Conservation (phyloP, 2,888 invertebrate species). For the Petrophora chlorosata region DNA sequence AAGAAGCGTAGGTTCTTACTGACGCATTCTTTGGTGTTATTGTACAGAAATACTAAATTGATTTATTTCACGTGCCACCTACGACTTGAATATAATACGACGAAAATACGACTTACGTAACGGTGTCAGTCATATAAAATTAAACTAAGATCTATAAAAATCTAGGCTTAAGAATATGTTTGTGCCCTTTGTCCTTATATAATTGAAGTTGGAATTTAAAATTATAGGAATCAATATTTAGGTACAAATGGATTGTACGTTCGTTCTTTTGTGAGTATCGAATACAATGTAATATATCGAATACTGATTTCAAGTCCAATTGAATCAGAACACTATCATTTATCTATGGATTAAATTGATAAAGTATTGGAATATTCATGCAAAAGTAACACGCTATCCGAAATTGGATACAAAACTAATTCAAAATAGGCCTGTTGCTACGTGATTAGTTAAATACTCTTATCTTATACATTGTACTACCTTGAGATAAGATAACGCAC, state of each 20-base stretch:
- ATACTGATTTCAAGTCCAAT: no score
- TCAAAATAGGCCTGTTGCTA: slow-evolving; percentile 6
- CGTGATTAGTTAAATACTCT: slow-evolving; percentile 1
- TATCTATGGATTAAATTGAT: background rate
- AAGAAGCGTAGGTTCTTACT: no score
- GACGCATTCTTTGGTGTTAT: background rate
- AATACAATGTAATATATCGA: no score
- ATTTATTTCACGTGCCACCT: no score
- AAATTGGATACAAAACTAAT: background rate
- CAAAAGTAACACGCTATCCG: background rate
- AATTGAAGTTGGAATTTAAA: no score
- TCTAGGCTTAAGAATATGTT: no score
- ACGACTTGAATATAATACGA: no score
- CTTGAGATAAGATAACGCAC: slow-evolving; percentile 7
- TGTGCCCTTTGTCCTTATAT: no score
- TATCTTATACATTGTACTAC: slow-evolving; percentile 7
- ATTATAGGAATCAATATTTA: background rate
- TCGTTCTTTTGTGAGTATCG: background rate
- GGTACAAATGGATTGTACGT: background rate
- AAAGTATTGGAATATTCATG: background rate
- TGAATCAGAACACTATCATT: background rate
- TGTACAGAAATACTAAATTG: no score
- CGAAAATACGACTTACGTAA: no score
- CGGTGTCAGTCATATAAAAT: no score
- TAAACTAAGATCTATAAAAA: no score